phyloP scores from a whole-genome alignment of 2,888 invertebrate genomes.

The Ditula angustiorana region DNA sequence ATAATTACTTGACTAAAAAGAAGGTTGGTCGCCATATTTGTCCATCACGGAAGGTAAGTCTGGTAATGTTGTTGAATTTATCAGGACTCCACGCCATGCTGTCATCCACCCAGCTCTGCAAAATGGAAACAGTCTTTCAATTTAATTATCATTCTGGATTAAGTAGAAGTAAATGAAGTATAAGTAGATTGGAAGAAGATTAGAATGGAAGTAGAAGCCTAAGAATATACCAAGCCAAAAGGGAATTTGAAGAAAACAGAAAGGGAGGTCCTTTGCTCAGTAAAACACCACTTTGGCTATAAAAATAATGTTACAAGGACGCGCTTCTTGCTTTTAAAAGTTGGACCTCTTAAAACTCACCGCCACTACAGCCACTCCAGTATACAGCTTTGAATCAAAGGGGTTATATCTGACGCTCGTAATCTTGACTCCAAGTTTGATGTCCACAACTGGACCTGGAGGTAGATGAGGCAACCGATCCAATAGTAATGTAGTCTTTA shows the following conservation, averaged over 20 bases:
- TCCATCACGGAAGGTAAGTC: conserved; percentile 77
- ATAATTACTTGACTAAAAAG: conserved; percentile 72
- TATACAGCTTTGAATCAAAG: conserved; percentile 62
- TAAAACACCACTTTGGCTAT: no score
- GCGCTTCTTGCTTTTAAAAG: no score
- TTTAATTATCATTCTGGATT: no score
- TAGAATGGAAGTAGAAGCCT: no score
- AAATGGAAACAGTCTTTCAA: conserved; percentile 35
- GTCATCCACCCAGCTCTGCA: conserved; percentile 87
- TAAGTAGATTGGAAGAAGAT: no score
- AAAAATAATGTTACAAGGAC: no score
- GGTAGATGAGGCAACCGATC: conserved; percentile 73
- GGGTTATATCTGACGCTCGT: conserved; percentile 66
- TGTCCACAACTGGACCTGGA: conserved; percentile 55
- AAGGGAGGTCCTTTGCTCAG: no score
- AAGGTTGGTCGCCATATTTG: conserved; percentile 87
- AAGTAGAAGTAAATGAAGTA: no score
- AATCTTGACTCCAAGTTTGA: conserved; percentile 61
- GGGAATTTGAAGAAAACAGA: no score
- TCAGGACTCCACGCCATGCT: conserved; percentile 86
- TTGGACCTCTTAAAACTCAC: conserved; percentile 62
- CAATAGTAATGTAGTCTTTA: conserved; percentile 80
- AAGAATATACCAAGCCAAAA: no score
- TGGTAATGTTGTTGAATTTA: conserved; percentile 82
- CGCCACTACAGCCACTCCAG: conserved; percentile 64